phyloP scores from a whole-genome alignment of 2,888 invertebrate species.

The Ochropacha duplaris region DNA sequence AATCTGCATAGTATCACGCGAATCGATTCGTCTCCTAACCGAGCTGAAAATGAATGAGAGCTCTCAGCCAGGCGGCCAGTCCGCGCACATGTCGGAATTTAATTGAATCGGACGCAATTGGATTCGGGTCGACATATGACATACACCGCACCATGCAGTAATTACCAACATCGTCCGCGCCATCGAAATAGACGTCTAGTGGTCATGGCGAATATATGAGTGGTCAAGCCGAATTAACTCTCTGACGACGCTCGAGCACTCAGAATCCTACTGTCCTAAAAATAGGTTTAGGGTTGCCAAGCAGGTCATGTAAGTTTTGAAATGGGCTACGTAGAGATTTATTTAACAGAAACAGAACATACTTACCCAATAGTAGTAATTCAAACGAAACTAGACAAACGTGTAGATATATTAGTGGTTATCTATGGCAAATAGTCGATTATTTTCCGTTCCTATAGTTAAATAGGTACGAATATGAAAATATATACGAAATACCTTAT shows the following conservation, averaged over 20 bases:
- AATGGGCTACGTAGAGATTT: not conserved
- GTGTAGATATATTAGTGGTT: too few species aligned
- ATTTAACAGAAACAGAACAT: not conserved
- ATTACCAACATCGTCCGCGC: constrained; percentile 61
- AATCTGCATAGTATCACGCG: constrained; percentile 18
- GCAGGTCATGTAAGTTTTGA: not conserved
- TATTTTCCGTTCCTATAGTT: too few species aligned
- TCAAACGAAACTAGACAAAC: too few species aligned
- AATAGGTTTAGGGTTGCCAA: not conserved
- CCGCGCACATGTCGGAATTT: constrained; percentile 59
- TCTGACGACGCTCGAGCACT: constrained; percentile 16
- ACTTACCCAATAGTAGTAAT: too few species aligned
- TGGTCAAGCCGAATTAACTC: constrained; percentile 33
- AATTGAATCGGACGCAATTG: constrained; percentile 70
- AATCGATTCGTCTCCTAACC: constrained; percentile 37
- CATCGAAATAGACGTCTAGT: constrained; percentile 60
- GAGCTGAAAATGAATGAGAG: constrained; percentile 46
- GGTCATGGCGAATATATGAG: constrained; percentile 38
- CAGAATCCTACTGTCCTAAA: not conserved
- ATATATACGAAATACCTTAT: too few species aligned
- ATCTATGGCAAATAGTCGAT: too few species aligned
- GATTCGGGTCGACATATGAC: constrained; percentile 48
- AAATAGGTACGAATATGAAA: too few species aligned
- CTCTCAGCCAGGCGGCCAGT: constrained; percentile 46
- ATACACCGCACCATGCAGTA: constrained; percentile 52